These are phyloP conservation scores for Sussaba pulchella DNA, from an alignment of 2,888 invertebrate species.

Conservation along the genomic window DNA sequence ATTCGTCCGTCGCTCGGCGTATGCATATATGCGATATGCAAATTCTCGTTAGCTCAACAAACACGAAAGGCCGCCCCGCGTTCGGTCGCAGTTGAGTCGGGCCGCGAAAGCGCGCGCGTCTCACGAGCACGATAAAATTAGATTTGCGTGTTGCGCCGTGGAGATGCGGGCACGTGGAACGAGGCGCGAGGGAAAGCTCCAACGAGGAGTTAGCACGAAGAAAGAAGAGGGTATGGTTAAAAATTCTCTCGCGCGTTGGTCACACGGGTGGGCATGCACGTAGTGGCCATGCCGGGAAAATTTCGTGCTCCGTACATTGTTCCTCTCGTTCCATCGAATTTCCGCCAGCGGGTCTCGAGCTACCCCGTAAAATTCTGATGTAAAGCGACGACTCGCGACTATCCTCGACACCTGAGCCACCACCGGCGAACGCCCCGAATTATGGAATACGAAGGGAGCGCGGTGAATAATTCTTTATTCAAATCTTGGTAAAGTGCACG, in stretches of 20 bases:
- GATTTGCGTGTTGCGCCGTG: constrained; percentile 58
- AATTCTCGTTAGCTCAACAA: constrained; percentile 67
- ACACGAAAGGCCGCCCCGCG: constrained; percentile 53
- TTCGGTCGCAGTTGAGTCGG: constrained; percentile 32
- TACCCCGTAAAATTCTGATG: background rate
- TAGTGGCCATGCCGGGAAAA: constrained; percentile 1
- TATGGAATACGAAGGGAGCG: constrained; percentile 17
- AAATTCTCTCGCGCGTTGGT: constrained; percentile 14
- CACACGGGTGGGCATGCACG: constrained; percentile 10
- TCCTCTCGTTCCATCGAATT: constrained; percentile 35
- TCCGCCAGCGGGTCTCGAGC: background rate
- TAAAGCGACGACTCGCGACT: background rate
- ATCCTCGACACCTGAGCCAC: constrained; percentile 1
- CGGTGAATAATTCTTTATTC: constrained; percentile 60
- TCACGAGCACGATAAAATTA: constrained; percentile 62
- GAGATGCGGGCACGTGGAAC: constrained; percentile 60
- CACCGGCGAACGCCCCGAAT: background rate
- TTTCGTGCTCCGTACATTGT: constrained; percentile 37
- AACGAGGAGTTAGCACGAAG: constrained; percentile 31
- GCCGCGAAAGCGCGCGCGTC: constrained; percentile 23
- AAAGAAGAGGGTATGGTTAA: background rate
- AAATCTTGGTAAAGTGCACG: constrained; percentile 54
- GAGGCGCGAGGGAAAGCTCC: constrained; percentile 48
- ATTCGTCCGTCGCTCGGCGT: constrained; percentile 32
- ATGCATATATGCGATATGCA: constrained; percentile 53